phyloP scores from a whole-genome alignment of 2,113 vertebrate species.

The Ophthalmolycus amberensis region DNA sequence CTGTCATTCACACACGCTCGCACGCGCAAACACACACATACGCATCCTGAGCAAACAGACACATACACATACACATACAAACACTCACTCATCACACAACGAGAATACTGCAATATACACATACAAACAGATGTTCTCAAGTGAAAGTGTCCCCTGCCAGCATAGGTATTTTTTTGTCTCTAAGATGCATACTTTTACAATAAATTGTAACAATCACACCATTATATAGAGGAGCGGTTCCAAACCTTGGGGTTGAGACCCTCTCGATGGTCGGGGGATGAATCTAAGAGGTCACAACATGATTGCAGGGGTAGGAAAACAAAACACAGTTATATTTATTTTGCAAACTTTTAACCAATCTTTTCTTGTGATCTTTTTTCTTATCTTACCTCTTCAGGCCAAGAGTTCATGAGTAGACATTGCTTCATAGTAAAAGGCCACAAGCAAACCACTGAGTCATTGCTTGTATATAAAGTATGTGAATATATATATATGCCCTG shows the following conservation, averaged over 20 bases:
- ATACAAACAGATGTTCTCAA: not conserved
- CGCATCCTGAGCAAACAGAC: conserved; percentile 35
- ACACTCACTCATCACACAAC: conserved; percentile 1
- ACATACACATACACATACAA: conserved; percentile 23
- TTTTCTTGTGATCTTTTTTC: not conserved
- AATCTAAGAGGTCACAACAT: not conserved
- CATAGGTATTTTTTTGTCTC: not conserved
- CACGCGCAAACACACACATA: conserved; percentile 33
- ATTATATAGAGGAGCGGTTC: not conserved
- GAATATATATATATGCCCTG: not conserved
- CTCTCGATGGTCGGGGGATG: not conserved
- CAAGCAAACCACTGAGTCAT: not conserved
- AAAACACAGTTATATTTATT: not conserved
- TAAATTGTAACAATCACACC: not conserved
- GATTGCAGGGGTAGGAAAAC: not conserved
- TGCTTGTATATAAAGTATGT: not conserved
- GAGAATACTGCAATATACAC: not conserved
- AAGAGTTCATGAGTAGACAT: not conserved
- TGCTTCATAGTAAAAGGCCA: not conserved
- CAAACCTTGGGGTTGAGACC: not conserved
- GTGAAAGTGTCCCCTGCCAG: not conserved
- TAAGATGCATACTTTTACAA: not conserved
- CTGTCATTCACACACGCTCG: conserved; percentile 73
- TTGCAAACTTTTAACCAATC: not conserved
- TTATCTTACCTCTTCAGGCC: not conserved